phyloP scores from a whole-genome alignment of 1,140 invertebrate genomes.

The Lepidurus packardi region DNA sequence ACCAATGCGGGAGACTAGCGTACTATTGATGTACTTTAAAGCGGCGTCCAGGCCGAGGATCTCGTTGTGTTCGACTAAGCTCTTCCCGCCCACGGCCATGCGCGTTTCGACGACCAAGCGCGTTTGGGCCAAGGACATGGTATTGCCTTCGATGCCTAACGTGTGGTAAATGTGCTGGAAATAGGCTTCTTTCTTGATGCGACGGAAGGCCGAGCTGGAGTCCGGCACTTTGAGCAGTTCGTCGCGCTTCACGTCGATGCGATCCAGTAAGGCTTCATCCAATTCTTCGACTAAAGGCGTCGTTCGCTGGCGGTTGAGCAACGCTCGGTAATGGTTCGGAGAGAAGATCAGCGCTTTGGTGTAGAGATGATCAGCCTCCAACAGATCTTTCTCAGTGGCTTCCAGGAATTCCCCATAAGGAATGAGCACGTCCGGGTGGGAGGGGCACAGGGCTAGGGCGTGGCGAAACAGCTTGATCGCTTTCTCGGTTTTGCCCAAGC shows the following conservation, averaged over 20 bases:
- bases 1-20: constrained; percentile 62
- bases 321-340: constrained; percentile 72
- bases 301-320: constrained; percentile 75
- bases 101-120: constrained; percentile 87
- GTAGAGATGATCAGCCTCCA: constrained; percentile 86
- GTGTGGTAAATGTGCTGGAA: constrained; percentile 96
- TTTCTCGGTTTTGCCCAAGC: constrained; percentile 73
- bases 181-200: constrained; percentile 89
- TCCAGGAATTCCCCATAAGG: constrained; percentile 92
- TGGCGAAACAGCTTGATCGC: constrained; percentile 83
- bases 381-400: constrained; percentile 72
- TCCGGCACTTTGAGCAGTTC: constrained; percentile 73
- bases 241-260: constrained; percentile 81
- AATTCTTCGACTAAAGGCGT: constrained; percentile 82
- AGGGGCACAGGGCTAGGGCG: constrained; percentile 79
- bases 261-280: constrained; percentile 68
- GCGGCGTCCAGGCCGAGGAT: constrained; percentile 89
- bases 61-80: constrained; percentile 94
- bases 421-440: constrained; percentile 85
- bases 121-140: constrained; percentile 89
- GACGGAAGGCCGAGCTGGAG: constrained; percentile 65
- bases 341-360: constrained; percentile 68
- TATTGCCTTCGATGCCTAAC: constrained; percentile 95
- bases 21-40: constrained; percentile 92
- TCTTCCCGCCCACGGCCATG: constrained; percentile 87